Percentiles rank a stretch among this genome's conserved stretches.
These are phyloP conservation scores for Monopis laevigella DNA, from an alignment of 2,888 invertebrate species.

Conservation along the genomic window DNA sequence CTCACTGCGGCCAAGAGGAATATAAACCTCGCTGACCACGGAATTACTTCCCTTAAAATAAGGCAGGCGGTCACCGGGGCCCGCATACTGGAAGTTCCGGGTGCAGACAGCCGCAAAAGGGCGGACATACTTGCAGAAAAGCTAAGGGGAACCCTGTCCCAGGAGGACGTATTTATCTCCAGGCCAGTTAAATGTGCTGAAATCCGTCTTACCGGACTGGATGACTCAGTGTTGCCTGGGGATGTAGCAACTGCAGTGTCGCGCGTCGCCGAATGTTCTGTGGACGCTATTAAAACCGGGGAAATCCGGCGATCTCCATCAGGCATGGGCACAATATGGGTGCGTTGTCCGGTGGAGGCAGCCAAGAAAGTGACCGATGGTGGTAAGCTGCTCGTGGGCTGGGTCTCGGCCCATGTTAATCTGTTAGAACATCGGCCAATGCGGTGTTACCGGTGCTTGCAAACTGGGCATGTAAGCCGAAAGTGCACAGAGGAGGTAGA, in stretches of 20 bases:
- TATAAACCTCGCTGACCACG: constrained; percentile 8
- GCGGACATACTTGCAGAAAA: constrained; percentile 16
- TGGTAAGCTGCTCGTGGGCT: constrained; percentile 3
- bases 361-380: constrained; percentile 1
- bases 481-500: not conserved
- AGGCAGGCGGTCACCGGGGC: constrained; percentile 15
- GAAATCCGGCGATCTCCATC: not conserved
- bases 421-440: not conserved
- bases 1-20: constrained; percentile 13
- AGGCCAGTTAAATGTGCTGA: constrained; percentile 9
- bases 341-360: constrained; percentile 10
- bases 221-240: constrained; percentile 3
- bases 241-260: constrained; percentile 4
- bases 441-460: constrained; percentile 7
- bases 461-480: constrained; percentile 1
- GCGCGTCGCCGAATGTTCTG: not conserved
- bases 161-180: not conserved
- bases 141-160: constrained; percentile 11
- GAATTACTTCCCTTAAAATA: constrained; percentile 3
- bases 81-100: constrained; percentile 15
- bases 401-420: constrained; percentile 3
- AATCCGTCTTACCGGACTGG: constrained; percentile 2
- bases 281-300: not conserved
- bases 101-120: constrained; percentile 6
- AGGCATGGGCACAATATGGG: not conserved